Evolutionary conservation across 1,140 invertebrate species (phyloP), one percentile per base, ranked within the genome.

Genomic region (Odontomachus brunneus): DNA sequence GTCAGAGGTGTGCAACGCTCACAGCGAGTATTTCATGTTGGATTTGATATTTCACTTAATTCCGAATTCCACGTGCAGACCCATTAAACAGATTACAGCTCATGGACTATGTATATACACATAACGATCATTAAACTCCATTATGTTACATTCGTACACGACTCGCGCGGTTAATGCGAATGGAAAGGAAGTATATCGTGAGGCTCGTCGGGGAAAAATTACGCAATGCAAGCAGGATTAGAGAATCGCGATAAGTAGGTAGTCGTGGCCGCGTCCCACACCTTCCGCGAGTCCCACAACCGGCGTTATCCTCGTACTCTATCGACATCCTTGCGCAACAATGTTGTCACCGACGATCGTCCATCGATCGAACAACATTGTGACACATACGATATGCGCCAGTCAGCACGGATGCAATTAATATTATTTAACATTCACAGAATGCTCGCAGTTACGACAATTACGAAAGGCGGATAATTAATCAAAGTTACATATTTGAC

Each of bases 11-110:
- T 26, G 12, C 19, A 49, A 26, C 4, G 14, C 60, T 60, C 12
- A 51, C n/a, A 33, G n/a, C 57, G 55, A 65, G 26, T 75, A 49
- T 26, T 74, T n/a, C 22, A 19, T 19, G 24, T 65, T 33, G 59
- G 15, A 65, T 22, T 75, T 63, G 59, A 75, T 65, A 24, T 75
- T 63, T 75, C 15, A 75, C 26, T 65, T 51, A 75, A 75, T 75
- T 75, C 7, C 15, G 38, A 33, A 38, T 62, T n/a, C 44, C 29
- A 59, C n/a, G 49, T 51, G 14, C 12, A 63, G 38, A 75, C 53
- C n/a, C 15, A 63, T 75, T 49, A 49, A 22, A 63, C 3, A 22
- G 15, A 75, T 63, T 65, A 33, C 53, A 48, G 11, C 24, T 49
- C 2, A 15, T 19, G 17, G 26, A 7, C n/a, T n/a, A n/a, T 51